Base-by-base conservation (phyloP, 2,888 invertebrate species). In the Scelioninae gen. 1 region DNA sequence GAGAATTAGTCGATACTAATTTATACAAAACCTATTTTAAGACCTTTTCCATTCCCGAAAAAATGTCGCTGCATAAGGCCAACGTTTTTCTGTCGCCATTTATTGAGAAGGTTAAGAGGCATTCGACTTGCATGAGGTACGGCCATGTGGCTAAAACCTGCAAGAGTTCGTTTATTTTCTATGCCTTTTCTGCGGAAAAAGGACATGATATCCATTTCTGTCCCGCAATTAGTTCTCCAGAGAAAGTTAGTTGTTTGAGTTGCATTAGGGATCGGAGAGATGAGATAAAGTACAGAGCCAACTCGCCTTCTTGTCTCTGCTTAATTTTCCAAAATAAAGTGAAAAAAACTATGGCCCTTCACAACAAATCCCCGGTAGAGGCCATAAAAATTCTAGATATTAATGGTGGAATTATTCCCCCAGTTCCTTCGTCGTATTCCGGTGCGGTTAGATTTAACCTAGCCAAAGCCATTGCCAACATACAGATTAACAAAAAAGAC, bases 21-120 rank as follows among this genome's bases (percentile, higher is more conserved):
- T 8, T 58, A 15, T 71, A 38, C 13, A 71, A 49, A 15, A 49
- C 58, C 0, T 58, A 32, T 71, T 71, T 71, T 29, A 45, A 7
- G 10, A 16, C 71, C 0, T n/a, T n/a, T n/a, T n/a, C n/a, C n/a
- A n/a, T n/a, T n/a, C n/a, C n/a, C n/a, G n/a, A n/a, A n/a, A n/a
- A 38, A 45, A 71, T 71, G 71, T 0, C 60, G 0, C 11, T 56
- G 8, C 45, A 38, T 58, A 15, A 15, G 6, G 49, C 29, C 1
- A n/a, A 5, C 11, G 11, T 60, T 9, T 32, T 0, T 5, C 7
- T 71, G 9, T 1, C 13, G 8, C 71, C 58, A 15, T 71, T 15
- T 11, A n/a, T 71, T 11, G 58, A 71, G 9, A 71, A 29, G 38
- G 58, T 60, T 31, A 71, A 60, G 13, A 34, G 38, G 38, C 49